Percentiles rank a stretch among this genome's conserved stretches.
phyloP scores from a whole-genome alignment of 2,888 invertebrate species.

The Sturmia bella region DNA sequence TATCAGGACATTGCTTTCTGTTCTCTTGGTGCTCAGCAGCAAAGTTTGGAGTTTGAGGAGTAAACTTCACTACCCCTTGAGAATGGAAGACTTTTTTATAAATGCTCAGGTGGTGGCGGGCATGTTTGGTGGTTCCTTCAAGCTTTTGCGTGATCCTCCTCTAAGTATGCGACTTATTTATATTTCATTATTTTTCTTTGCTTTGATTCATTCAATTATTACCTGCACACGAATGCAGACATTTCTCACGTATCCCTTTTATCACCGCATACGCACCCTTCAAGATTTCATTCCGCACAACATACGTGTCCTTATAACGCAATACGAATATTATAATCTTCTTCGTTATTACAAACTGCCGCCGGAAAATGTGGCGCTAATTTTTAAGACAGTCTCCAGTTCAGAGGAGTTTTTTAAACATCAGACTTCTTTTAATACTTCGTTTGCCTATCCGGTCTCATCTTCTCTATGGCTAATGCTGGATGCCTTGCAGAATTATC shows the following conservation, averaged over 20 bases:
- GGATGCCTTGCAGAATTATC: conserved; percentile 36
- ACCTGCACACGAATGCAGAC: neutral
- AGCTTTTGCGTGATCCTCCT: conserved; percentile 1
- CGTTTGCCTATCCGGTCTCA: conserved; percentile 42
- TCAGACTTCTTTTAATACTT: conserved; percentile 43
- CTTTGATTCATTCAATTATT: conserved; percentile 13
- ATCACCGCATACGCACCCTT: conserved; percentile 14
- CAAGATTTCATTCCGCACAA: conserved; percentile 18
- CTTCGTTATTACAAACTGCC: conserved; percentile 3
- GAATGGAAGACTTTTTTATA: conserved; percentile 2
- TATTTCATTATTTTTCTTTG: conserved; percentile 14
- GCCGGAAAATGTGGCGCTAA: neutral
- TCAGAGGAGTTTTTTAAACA: conserved; percentile 10
- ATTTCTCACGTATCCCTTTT: conserved; percentile 33
- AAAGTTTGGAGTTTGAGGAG: conserved; percentile 44
- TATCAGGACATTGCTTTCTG: neutral
- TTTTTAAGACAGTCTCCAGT: neutral
- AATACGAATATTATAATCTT: neutral
- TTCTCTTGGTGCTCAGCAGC: conserved; percentile 17
- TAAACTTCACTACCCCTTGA: neutral
- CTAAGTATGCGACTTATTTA: conserved; percentile 40
- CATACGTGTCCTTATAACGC: conserved; percentile 34
- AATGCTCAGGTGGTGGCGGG: conserved; percentile 14
- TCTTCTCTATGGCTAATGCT: conserved; percentile 40
- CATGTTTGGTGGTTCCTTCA: conserved; percentile 28